These are phyloP conservation scores for Amphibalanus amphitrite DNA, from an alignment of 1,140 invertebrate species.

Conservation along the genomic window DNA sequence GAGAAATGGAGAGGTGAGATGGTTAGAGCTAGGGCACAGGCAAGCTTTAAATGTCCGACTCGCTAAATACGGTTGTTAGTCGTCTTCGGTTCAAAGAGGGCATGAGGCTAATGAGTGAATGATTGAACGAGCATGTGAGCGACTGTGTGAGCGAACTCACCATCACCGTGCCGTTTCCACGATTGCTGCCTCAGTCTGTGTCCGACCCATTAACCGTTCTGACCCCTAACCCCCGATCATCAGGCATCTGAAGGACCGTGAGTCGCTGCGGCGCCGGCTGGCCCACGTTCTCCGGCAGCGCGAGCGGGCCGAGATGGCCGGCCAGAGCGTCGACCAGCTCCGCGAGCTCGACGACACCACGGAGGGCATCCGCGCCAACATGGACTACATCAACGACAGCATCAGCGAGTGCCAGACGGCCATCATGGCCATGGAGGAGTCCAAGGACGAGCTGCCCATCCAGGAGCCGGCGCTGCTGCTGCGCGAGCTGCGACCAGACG, in stretches of 20 bases:
- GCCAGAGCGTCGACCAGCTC: constrained; percentile 6
- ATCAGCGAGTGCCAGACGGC: constrained; percentile 77
- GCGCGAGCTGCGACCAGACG: constrained; percentile 12
- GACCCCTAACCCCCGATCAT: too few relatives aligned
- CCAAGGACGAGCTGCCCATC: too few relatives aligned
- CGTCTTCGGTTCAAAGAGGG: too few relatives aligned
- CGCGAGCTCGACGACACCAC: constrained; percentile 52
- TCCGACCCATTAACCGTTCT: too few relatives aligned
- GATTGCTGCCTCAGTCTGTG: too few relatives aligned
- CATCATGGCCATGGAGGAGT: constrained; percentile 66
- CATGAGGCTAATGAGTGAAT: too few relatives aligned
- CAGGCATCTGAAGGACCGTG: constrained; percentile 28
- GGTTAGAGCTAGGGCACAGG: too few relatives aligned
- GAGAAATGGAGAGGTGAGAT: constrained; percentile 67
- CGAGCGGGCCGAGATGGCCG: constrained; percentile 21
- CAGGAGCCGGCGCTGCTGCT: constrained; percentile 16
- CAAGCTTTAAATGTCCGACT: too few relatives aligned
- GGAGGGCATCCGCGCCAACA: constrained; percentile 60
- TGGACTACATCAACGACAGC: constrained; percentile 68
- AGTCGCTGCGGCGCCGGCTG: constrained; percentile 33
- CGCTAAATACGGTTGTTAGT: too few relatives aligned
- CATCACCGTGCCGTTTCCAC: too few relatives aligned
- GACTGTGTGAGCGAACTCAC: too few relatives aligned
- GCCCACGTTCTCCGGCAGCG: constrained; percentile 37
- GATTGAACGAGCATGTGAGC: too few relatives aligned